These are phyloP conservation scores for Myiotriccus ornatus DNA, from an alignment of 2,797 vertebrate species.

Conservation along the genomic window DNA sequence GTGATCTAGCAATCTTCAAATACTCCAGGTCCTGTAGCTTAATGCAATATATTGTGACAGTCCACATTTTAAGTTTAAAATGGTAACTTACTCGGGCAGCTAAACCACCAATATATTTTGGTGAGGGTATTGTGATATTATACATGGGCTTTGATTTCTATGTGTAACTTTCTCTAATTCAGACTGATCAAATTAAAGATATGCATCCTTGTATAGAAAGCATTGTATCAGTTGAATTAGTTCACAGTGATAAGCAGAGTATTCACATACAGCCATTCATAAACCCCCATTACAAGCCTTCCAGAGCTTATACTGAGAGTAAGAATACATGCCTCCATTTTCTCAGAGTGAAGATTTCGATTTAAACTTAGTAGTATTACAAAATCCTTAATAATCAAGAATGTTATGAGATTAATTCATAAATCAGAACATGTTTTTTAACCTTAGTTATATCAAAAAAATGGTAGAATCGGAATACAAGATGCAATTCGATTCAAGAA, in stretches of 20 bases:
- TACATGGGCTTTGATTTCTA: not conserved
- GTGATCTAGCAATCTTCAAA: constrained; percentile 40
- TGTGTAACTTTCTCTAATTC: not conserved
- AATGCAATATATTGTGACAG: not conserved
- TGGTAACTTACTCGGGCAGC: not conserved
- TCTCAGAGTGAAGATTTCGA: constrained; percentile 22
- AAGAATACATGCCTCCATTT: constrained; percentile 6
- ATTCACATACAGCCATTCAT: not conserved
- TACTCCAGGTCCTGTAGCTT: constrained; percentile 2
- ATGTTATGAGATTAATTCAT: not conserved
- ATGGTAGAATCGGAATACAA: not conserved
- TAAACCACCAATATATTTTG: not conserved
- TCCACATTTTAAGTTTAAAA: constrained; percentile 45
- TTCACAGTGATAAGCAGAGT: not conserved
- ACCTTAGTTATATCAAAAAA: not conserved
- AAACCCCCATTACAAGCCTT: not conserved
- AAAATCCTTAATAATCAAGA: constrained; percentile 40
- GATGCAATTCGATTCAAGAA: not conserved
- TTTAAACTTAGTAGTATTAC: constrained; percentile 53
- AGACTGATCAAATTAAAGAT: constrained; percentile 12
- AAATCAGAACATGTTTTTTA: constrained; percentile 6
- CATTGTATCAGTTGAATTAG: not conserved
- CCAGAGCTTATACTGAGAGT: not conserved
- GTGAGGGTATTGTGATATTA: not conserved
- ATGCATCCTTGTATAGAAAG: not conserved